Conservation (phyloP, 2,113 vertebrate species). For the Rafetus swinhoei region DNA sequence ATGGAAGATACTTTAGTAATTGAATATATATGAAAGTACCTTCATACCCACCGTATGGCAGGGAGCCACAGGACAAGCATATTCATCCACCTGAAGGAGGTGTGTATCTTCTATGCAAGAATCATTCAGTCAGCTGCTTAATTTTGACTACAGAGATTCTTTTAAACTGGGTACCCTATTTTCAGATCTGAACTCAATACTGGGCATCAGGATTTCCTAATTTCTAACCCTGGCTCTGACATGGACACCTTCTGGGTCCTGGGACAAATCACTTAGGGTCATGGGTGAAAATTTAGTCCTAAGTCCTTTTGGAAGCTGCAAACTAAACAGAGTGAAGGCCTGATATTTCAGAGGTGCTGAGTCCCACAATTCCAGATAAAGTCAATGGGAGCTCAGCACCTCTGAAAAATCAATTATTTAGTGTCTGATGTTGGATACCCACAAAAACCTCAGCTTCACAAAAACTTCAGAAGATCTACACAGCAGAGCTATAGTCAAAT, state of each 20-base stretch:
- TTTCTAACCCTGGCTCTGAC: neutral
- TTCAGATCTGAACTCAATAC: conserved; percentile 24
- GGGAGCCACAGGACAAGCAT: conserved; percentile 19
- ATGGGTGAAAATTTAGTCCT: neutral
- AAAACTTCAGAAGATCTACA: neutral
- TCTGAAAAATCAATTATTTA: neutral
- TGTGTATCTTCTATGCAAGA: conserved; percentile 65
- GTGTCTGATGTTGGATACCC: neutral
- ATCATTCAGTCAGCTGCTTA: conserved; percentile 15
- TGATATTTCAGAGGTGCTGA: neutral
- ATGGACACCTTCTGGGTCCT: neutral
- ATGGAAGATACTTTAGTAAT: conserved; percentile 19
- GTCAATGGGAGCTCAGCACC: neutral
- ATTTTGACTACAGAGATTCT: conserved; percentile 21
- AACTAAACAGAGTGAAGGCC: neutral
- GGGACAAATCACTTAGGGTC: neutral
- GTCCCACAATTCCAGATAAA: neutral
- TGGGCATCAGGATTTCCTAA: neutral
- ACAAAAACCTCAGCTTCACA: neutral
- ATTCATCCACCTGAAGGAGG: neutral
- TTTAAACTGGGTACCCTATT: neutral
- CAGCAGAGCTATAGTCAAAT: too few relatives aligned
- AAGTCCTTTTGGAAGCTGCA: neutral
- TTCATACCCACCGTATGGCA: neutral
- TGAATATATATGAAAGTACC: neutral